phyloP scores from a whole-genome alignment of 2,113 vertebrate species.

The Spermophilus dauricus region DNA sequence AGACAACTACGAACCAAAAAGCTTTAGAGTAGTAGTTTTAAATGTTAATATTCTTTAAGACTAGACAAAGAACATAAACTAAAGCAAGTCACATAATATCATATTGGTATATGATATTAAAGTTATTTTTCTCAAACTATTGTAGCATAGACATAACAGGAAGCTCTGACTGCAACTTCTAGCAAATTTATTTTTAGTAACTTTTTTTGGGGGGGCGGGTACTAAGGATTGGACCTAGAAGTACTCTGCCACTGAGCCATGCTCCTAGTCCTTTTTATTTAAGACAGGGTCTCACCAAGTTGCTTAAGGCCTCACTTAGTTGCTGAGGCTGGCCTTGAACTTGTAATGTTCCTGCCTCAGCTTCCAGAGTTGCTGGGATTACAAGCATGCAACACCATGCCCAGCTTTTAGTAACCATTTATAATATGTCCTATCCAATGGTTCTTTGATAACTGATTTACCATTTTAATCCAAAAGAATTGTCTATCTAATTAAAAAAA shows the following conservation, averaged over 20 bases:
- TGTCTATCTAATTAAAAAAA: conserved; percentile 26
- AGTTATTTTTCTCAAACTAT: conserved; percentile 1
- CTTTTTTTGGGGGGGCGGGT: background rate
- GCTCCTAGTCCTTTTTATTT: too few species aligned
- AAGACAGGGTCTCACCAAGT: too few species aligned
- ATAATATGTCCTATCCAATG: conserved; percentile 16
- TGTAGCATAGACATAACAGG: background rate
- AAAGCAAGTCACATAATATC: background rate
- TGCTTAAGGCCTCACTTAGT: too few species aligned
- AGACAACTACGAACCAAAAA: background rate
- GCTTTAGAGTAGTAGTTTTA: background rate
- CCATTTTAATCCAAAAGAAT: conserved; percentile 57
- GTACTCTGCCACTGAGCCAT: too few species aligned
- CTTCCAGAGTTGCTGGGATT: too few species aligned
- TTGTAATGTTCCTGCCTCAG: too few species aligned
- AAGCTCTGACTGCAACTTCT: conserved; percentile 24
- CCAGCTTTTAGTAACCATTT: conserved; percentile 24
- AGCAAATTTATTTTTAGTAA: conserved; percentile 22
- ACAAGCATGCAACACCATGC: too few species aligned
- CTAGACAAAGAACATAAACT: conserved; percentile 12
- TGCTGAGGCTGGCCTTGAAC: too few species aligned
- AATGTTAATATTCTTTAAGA: conserved; percentile 47
- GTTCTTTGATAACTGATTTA: conserved; percentile 53
- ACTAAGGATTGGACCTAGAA: too few species aligned
- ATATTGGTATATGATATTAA: background rate